Evolutionary conservation across 2,888 invertebrate genomes (phyloP).

Genomic region (Octodonta nipae): DNA sequence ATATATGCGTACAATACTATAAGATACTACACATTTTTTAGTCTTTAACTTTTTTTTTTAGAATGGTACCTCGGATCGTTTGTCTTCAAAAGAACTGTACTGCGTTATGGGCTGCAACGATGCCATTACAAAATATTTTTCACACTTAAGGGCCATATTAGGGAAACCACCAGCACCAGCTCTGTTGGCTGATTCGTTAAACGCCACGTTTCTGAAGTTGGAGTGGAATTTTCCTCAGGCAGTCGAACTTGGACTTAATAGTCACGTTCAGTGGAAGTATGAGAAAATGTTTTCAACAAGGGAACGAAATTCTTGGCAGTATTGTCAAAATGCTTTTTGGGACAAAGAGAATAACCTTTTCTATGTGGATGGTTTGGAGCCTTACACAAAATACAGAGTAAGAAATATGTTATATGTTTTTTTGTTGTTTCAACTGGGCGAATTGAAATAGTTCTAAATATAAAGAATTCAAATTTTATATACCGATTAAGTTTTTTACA

Average conservation of each 20-base stretch:
- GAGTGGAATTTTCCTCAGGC: conserved; percentile 58
- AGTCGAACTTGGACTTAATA: conserved; percentile 40
- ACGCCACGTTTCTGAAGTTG: conserved; percentile 64
- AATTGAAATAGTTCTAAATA: neutral
- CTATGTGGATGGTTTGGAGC: conserved; percentile 63
- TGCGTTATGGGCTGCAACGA: conserved; percentile 74
- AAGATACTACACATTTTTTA: neutral
- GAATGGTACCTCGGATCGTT: conserved; percentile 56
- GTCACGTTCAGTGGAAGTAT: conserved; percentile 63
- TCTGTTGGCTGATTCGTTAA: conserved; percentile 62
- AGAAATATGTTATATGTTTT: conserved; percentile 15
- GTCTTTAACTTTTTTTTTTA: conserved; percentile 26
- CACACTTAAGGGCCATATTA: conserved; percentile 51
- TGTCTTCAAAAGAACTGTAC: conserved; percentile 56
- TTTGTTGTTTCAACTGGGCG: neutral
- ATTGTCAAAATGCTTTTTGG: conserved; percentile 62
- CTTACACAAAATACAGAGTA: conserved; percentile 83
- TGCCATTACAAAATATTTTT: conserved; percentile 61
- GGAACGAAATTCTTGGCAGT: conserved; percentile 50
- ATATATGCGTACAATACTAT: neutral
- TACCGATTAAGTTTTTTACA: too few relatives aligned
- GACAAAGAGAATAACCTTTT: conserved; percentile 43
- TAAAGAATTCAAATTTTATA: too few relatives aligned
- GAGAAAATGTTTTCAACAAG: conserved; percentile 36
- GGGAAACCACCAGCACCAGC: conserved; percentile 62